A percentile compares a stretch with the other conserved stretches of the same genome.
These are phyloP conservation scores for Macrotrachela quadricornifera DNA, from an alignment of 1,140 invertebrate genomes.

Conservation along the genomic window DNA sequence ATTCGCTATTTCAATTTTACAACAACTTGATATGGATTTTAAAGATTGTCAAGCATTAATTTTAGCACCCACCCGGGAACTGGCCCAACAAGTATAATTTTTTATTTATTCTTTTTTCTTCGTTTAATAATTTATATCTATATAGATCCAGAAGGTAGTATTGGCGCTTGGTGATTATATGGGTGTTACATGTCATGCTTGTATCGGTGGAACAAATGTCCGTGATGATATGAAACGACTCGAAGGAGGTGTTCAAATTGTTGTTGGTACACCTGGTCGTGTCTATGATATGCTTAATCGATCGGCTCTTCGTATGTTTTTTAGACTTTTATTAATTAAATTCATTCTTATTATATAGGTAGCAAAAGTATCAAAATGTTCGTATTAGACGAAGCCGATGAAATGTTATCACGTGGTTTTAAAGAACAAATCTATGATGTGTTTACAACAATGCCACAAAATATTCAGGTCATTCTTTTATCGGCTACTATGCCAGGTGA, in stretches of 20 bases:
- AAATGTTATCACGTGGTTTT: constrained; percentile 97
- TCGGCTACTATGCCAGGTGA: constrained; percentile 92
- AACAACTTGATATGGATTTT: constrained; percentile 72
- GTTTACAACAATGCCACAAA: constrained; percentile 63
- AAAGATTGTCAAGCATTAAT: constrained; percentile 88
- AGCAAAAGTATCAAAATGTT: constrained; percentile 76
- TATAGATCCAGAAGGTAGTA: constrained; percentile 77
- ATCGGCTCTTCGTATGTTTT: constrained; percentile 58
- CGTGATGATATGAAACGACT: constrained; percentile 80
- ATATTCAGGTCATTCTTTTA: constrained; percentile 82
- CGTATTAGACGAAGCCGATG: constrained; percentile 96
- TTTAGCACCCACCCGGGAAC: constrained; percentile 84
- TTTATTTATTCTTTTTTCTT: background rate
- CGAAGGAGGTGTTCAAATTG: constrained; percentile 76
- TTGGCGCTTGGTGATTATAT: constrained; percentile 92
- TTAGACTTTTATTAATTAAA: constrained; percentile 37
- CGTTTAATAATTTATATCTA: constrained; percentile 16
- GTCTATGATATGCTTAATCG: constrained; percentile 95
- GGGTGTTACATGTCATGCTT: constrained; percentile 85
- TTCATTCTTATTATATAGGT: constrained; percentile 15
- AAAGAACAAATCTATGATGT: constrained; percentile 99
- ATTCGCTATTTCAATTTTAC: constrained; percentile 92
- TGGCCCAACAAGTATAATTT: constrained; percentile 67
- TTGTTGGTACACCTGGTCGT: constrained; percentile 91
- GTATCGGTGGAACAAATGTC: constrained; percentile 95